phyloP scores from a whole-genome alignment of 2,113 vertebrate species.

The Garra rufa region DNA sequence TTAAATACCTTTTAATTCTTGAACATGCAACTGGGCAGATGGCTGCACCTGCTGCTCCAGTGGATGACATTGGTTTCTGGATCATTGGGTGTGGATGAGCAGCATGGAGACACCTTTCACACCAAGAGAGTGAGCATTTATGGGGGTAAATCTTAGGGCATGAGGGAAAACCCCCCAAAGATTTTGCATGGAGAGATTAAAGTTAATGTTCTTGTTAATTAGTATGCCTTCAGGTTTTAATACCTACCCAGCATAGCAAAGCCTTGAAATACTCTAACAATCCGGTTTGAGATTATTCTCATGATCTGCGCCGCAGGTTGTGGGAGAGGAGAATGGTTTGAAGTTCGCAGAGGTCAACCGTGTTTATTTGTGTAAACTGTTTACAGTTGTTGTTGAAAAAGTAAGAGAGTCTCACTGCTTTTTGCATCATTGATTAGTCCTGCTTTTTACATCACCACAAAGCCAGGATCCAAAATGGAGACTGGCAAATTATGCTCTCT shows the following conservation, averaged over 20 bases:
- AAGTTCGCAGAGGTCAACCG: conserved; percentile 31
- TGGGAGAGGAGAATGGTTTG: neutral
- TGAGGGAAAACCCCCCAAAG: conserved; percentile 19
- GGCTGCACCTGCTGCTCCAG: neutral
- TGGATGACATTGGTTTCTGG: neutral
- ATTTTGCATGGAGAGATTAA: conserved; percentile 6
- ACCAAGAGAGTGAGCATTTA: conserved; percentile 56
- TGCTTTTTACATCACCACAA: conserved; percentile 62
- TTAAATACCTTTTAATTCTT: conserved; percentile 24
- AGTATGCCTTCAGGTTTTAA: conserved; percentile 65
- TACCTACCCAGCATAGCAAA: neutral
- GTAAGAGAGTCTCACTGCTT: conserved; percentile 28
- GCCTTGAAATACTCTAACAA: conserved; percentile 24
- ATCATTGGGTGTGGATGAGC: neutral
- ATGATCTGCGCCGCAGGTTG: neutral
- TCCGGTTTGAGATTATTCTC: neutral
- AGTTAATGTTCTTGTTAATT: conserved; percentile 65
- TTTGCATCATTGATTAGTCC: conserved; percentile 51
- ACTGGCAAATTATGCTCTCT: conserved; percentile 73
- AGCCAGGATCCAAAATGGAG: conserved; percentile 57
- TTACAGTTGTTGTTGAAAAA: conserved; percentile 27
- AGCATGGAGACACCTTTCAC: neutral
- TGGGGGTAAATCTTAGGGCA: conserved; percentile 64
- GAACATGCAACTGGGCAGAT: conserved; percentile 32
- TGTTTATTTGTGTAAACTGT: conserved; percentile 33